Evolutionary conservation across 2,113 vertebrate species (phyloP), one percentile per base, ranked within the genome.

Genomic region (Ptyas mucosa): DNA sequence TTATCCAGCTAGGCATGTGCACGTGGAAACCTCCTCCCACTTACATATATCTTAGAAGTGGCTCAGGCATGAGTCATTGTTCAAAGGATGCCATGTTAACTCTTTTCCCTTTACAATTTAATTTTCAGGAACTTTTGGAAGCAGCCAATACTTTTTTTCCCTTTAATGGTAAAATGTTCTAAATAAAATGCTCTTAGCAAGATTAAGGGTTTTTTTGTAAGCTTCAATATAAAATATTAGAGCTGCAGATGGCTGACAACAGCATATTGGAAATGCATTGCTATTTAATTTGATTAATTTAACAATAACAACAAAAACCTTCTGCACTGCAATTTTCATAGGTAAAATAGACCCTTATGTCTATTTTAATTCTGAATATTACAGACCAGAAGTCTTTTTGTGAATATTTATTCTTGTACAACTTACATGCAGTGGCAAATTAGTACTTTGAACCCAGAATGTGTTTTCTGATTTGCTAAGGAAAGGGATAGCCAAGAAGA

Each of bases 181-280:
- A 52, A 89, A 93, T 39, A 89, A 29, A 90, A 94, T 90, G 12
- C 0, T 89, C 34, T 93, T 94, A 90, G 85, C 24, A 96, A 85
- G 24, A 91, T 93, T 95, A 88, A 61, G 94, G 93, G 29, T 88
- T 51, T 64, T 49, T 43, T 1, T 94, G 43, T 89, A 92, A 91
- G 86, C 21, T 93, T 95, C 14, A 91, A 89, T 81, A 91, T 75
- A 94, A 89, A 95, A 92, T 81, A 91, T 87, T 12, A 8, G 94
- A 95, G 53, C 18, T 93, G 93, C 93, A 88, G 24, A 69, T 93
- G 75, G 57, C 94, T 95, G 87, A 11, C 88, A 95, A 15, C 55
- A 90, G 89, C 89, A 88, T 43, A 92, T 0, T 69, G 93, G 90
- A 57, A 0, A 89, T 26, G 39, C 87, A 15, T 23, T 91, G 0